Percentiles rank a stretch among this genome's conserved stretches.
Conservation (phyloP, 2,113 vertebrate species). For the Cheirogaleus medius region DNA sequence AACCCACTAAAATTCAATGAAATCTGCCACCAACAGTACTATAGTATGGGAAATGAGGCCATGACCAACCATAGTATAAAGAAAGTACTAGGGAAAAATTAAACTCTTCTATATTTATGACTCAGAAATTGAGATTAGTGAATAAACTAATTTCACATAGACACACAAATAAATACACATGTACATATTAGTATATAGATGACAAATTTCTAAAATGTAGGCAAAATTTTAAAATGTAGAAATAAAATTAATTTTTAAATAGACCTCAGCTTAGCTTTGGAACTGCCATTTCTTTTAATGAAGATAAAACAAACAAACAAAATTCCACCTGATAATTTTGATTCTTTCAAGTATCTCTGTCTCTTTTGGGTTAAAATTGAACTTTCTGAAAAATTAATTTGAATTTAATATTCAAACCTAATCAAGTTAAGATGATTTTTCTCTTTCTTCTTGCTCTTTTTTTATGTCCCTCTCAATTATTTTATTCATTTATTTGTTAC, state of each 20-base stretch:
- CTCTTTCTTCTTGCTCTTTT: neutral
- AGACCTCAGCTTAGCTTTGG: neutral
- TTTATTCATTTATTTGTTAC: too few species aligned
- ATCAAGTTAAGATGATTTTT: neutral
- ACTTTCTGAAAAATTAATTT: neutral
- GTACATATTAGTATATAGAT: too few species aligned
- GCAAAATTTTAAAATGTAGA: neutral
- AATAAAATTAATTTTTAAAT: neutral
- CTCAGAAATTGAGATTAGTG: neutral
- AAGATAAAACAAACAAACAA: neutral
- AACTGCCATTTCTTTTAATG: neutral
- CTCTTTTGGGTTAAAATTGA: neutral
- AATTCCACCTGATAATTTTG: neutral
- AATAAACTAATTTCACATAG: neutral
- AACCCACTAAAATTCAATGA: neutral
- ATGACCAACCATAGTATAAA: neutral
- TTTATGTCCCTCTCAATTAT: too few species aligned
- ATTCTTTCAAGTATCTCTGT: neutral
- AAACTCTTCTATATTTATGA: neutral
- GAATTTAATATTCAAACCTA: neutral
- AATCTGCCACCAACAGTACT: neutral
- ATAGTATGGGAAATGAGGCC: neutral
- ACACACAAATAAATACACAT: neutral
- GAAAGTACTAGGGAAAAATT: neutral
- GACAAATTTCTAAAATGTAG: neutral